Percentiles rank a stretch among this genome's conserved stretches.
These are phyloP conservation scores for Glareola pratincola DNA, from an alignment of 2,113 vertebrate genomes.

Conservation along the genomic window DNA sequence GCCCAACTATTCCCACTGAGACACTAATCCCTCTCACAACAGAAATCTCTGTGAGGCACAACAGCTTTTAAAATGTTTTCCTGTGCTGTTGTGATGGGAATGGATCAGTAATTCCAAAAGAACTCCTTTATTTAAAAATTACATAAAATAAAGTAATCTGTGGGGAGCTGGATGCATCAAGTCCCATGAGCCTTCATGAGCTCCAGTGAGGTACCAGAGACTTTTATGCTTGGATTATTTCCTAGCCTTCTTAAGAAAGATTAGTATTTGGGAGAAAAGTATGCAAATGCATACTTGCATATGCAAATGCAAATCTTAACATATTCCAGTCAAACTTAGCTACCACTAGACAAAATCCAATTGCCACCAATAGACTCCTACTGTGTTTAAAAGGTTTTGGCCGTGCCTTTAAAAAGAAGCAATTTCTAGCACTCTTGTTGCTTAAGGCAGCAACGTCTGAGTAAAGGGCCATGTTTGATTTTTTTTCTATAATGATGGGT, in stretches of 20 bases:
- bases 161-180: neutral
- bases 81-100: neutral
- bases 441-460: neutral
- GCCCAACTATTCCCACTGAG: neutral
- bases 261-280: neutral
- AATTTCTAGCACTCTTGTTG: neutral
- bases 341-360: neutral
- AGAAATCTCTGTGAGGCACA: neutral
- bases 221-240: neutral
- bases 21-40: neutral
- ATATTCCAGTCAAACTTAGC: neutral
- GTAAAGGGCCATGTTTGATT: neutral
- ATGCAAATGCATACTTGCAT: neutral
- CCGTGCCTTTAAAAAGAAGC: neutral
- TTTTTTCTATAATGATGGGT: neutral
- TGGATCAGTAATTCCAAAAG: neutral
- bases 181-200: neutral
- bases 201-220: neutral
- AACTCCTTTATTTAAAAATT: neutral
- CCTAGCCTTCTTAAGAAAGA: neutral
- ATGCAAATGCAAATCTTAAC: neutral
- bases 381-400: neutral
- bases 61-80: neutral
- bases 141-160: neutral
- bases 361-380: neutral